phyloP scores from a whole-genome alignment of 2,888 invertebrate species.

The Acanthacorydalis orientalis region DNA sequence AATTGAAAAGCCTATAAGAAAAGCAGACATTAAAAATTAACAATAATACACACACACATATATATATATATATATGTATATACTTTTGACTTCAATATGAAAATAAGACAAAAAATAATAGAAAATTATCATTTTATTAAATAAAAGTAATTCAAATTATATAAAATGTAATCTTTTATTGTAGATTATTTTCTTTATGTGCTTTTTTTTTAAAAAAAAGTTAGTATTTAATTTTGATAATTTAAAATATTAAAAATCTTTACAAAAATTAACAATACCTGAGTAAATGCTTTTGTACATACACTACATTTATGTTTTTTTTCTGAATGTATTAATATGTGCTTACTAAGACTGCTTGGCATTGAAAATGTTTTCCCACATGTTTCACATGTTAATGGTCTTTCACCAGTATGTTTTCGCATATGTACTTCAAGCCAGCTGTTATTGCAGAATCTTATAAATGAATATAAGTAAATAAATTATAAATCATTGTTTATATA shows the following conservation, averaged over 20 bases:
- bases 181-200: too few relatives aligned
- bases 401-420: conserved; percentile 9
- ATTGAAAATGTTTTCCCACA: conserved; percentile 10
- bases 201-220: too few relatives aligned
- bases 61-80: too few relatives aligned
- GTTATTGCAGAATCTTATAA: conserved; percentile 8
- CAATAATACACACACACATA: background rate
- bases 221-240: too few relatives aligned
- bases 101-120: too few relatives aligned
- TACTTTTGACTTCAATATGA: too few relatives aligned
- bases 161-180: too few relatives aligned
- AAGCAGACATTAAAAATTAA: background rate
- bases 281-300: conserved; percentile 2
- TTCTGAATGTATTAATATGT: conserved; percentile 8
- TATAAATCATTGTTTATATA: background rate
- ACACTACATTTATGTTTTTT: conserved; percentile 8
- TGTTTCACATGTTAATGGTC: conserved; percentile 8
- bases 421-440: conserved; percentile 10
- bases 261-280: background rate
- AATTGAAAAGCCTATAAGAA: conserved; percentile 2
- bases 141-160: too few relatives aligned
- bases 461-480: background rate
- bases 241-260: too few relatives aligned
- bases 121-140: too few relatives aligned
- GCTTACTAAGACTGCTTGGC: conserved; percentile 9